Conservation (phyloP, 2,888 invertebrate species). For the Blastobasis adustella region DNA sequence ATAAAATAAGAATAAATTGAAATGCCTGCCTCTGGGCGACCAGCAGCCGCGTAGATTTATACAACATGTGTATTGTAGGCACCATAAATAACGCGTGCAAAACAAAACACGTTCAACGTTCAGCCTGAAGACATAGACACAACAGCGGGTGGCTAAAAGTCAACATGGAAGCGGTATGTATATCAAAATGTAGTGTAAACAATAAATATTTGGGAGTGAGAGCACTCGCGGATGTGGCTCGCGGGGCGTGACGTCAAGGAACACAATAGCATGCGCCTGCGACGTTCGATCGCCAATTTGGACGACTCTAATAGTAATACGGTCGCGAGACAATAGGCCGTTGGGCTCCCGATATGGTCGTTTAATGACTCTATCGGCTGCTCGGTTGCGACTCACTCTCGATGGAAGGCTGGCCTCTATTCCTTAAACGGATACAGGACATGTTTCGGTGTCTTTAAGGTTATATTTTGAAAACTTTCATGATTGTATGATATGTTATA, state of each 20-base stretch:
- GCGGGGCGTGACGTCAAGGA: conserved; percentile 22
- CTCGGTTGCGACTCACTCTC: too few species aligned
- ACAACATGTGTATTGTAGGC: too few species aligned
- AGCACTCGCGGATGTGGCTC: conserved; percentile 35
- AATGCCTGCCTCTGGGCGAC: too few species aligned
- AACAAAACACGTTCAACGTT: background rate
- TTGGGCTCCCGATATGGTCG: background rate
- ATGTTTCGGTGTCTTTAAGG: too few species aligned
- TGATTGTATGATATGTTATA: too few species aligned
- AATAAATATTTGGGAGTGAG: conserved; percentile 50
- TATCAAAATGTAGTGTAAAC: conserved; percentile 38
- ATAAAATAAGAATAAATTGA: too few species aligned
- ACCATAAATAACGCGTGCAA: background rate
- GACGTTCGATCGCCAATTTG: background rate
- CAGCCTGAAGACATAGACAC: background rate
- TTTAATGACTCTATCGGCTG: too few species aligned
- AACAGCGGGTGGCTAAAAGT: conserved; percentile 8
- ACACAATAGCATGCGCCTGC: conserved; percentile 12
- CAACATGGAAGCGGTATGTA: conserved; percentile 19
- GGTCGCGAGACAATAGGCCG: background rate
- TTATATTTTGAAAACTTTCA: too few species aligned
- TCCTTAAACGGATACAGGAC: too few species aligned
- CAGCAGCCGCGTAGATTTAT: too few species aligned
- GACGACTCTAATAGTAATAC: background rate
- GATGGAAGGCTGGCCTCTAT: too few species aligned